Evolutionary conservation across 2,113 vertebrate genomes (phyloP), one percentile per base, ranked within the genome.

Genomic region (Eolophus roseicapilla): DNA sequence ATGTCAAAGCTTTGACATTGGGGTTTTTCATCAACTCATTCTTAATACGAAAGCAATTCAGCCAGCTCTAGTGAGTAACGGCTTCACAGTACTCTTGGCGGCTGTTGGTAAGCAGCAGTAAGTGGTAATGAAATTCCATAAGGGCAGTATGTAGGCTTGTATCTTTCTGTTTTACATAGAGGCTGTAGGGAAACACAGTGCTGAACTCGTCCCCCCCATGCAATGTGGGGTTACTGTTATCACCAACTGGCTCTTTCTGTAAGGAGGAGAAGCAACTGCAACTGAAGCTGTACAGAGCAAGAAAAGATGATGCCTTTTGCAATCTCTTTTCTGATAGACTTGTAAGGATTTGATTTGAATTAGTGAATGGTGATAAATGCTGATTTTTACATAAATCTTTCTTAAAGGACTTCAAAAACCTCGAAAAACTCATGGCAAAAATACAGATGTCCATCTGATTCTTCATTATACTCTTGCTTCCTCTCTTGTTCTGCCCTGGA

Each of bases 111-210:
- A 70, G 79, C 53, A 62, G 37, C 50, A 78, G 41, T 50, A 60
- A 84, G 69, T 27, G 17, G 62, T 0, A 1, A 60, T 47, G 67
- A 68, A 49, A 65, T 67, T 65, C 44, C 53, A 25, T 17, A 49
- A 46, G 4, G 10, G 37, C 62, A 70, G n/a, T 23, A 67, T 0
- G 0, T 46, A 88, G 73, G 64, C 47, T 62, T n/a, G 43, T 59
- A 39, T 44, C 50, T 43, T 83, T 82, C 79, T 59, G 49, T 18
- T 90, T 63, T 83, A 28, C 16, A 2, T 4, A 44, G 71, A 4
- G 10, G 37, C 73, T 37, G 1, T 9, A 19, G 64, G 19, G 27
- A 79, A 80, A 70, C 33, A 27, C 0, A 8, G 18, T 68, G 57
- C 88, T 84, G 62, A 83, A 84, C 60, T 86, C 6, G 0, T 35